Evolutionary conservation across 1,140 invertebrate species (phyloP).

Genomic region (Dysdera silvatica): DNA sequence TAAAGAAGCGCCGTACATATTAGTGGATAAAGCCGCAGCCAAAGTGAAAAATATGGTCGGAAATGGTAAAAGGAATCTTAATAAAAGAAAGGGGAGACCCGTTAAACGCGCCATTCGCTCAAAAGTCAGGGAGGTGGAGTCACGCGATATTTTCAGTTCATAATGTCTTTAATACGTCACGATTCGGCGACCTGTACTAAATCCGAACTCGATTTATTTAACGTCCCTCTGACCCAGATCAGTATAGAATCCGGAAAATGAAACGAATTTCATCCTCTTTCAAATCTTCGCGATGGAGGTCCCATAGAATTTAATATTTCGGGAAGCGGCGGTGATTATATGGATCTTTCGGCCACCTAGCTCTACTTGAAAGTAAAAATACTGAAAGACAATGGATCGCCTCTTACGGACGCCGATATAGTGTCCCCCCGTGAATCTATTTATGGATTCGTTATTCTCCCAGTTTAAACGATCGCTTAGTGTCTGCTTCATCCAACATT

Average conservation of each 20-base stretch:
- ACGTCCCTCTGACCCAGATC: conserved; percentile 1
- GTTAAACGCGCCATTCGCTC: neutral
- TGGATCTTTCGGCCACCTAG: neutral
- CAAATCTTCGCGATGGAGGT: neutral
- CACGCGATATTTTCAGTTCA: conserved; percentile 4
- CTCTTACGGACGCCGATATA: no score
- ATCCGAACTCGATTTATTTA: conserved; percentile 16
- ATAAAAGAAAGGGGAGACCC: conserved; percentile 8
- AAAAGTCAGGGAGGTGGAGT: neutral
- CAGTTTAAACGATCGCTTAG: neutral
- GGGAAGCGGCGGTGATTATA: neutral
- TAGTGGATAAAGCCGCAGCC: neutral
- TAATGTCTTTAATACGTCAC: conserved; percentile 6
- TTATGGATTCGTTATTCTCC: no score
- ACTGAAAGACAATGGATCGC: neutral
- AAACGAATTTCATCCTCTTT: conserved; percentile 6
- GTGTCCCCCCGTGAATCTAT: no score
- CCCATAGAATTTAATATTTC: conserved; percentile 5
- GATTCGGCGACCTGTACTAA: conserved; percentile 9
- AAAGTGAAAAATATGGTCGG: neutral
- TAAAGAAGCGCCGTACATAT: neutral
- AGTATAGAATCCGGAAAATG: conserved; percentile 9
- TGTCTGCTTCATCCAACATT: neutral
- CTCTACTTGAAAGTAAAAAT: conserved; percentile 1
- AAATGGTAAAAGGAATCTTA: neutral